A percentile compares a stretch with the other conserved stretches of the same genome.
These are phyloP conservation scores for Lepus europaeus DNA, from an alignment of 2,113 vertebrate genomes.

Conservation along the genomic window DNA sequence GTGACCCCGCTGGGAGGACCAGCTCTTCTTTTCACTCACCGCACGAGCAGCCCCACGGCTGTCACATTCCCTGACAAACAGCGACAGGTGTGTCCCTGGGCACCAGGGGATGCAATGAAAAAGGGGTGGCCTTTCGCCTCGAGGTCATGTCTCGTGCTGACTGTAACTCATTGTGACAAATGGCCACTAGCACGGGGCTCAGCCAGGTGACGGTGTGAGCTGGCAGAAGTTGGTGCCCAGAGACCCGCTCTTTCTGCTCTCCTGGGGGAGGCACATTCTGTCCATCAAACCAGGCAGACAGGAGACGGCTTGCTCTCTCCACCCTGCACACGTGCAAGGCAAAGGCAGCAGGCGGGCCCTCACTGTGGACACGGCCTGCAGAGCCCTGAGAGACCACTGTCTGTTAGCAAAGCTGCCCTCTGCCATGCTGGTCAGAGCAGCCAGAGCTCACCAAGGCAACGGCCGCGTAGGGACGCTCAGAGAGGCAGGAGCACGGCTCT, in stretches of 20 bases:
- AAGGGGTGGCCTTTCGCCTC: background rate
- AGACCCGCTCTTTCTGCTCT: background rate
- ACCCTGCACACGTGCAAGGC: too few species aligned
- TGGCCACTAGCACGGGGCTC: too few species aligned
- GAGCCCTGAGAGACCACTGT: background rate
- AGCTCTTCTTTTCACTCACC: conserved; percentile 76
- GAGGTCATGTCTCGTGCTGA: conserved; percentile 14
- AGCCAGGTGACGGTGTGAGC: background rate
- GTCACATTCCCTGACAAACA: conserved; percentile 85
- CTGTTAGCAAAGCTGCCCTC: background rate
- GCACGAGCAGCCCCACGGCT: conserved; percentile 71
- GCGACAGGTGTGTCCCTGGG: conserved; percentile 78
- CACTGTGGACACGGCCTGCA: background rate
- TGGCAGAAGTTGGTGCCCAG: background rate
- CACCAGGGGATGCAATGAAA: background rate
- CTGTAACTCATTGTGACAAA: background rate
- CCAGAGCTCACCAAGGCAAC: background rate
- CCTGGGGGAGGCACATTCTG: background rate
- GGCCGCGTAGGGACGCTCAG: background rate
- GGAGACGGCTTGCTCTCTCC: too few species aligned
- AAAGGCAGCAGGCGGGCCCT: background rate
- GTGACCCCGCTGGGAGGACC: conserved; percentile 73
- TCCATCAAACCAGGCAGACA: background rate
- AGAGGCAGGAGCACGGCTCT: background rate
- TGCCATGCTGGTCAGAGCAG: background rate